These are phyloP conservation scores for Venusia cambrica DNA, from an alignment of 2,888 invertebrate species.

Conservation along the genomic window DNA sequence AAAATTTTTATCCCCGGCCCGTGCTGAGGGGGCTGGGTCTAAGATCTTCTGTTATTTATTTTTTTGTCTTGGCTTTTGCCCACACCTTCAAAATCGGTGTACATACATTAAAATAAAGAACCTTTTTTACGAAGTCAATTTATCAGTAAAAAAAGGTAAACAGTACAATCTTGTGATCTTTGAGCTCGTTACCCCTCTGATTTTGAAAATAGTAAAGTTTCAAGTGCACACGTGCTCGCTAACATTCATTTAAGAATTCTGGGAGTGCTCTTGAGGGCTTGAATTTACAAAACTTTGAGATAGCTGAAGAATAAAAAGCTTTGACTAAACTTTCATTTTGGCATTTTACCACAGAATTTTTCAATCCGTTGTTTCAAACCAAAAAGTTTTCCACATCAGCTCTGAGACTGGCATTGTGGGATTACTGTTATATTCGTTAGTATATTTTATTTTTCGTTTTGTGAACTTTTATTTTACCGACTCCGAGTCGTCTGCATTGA, in stretches of 20 bases:
- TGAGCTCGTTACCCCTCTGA: background rate
- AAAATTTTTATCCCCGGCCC: too few relatives aligned
- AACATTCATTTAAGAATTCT: conserved; percentile 13
- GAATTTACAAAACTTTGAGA: conserved; percentile 13
- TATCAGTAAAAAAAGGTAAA: too few relatives aligned
- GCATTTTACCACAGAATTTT: too few relatives aligned
- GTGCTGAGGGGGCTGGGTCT: too few relatives aligned
- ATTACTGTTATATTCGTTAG: conserved; percentile 17
- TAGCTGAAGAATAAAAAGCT: conserved; percentile 12
- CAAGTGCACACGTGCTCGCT: conserved; percentile 12
- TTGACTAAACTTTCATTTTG: conserved; percentile 10
- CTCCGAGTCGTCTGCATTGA: conserved; percentile 20
- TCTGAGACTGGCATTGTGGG: conserved; percentile 12
- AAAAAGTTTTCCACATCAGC: conserved; percentile 6
- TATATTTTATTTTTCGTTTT: conserved; percentile 22
- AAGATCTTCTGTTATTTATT: too few relatives aligned
- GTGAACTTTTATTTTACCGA: conserved; percentile 9
- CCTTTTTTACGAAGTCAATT: too few relatives aligned
- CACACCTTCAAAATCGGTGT: too few relatives aligned
- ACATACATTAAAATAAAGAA: too few relatives aligned
- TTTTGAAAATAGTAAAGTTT: conserved; percentile 9
- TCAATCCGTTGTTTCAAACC: conserved; percentile 7
- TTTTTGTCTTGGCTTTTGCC: too few relatives aligned
- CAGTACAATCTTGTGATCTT: too few relatives aligned
- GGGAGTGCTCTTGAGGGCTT: conserved; percentile 4